Evolutionary conservation across 2,113 vertebrate species (phyloP), one percentile per base, ranked within the genome.

Genomic region (Passerina amoena): DNA sequence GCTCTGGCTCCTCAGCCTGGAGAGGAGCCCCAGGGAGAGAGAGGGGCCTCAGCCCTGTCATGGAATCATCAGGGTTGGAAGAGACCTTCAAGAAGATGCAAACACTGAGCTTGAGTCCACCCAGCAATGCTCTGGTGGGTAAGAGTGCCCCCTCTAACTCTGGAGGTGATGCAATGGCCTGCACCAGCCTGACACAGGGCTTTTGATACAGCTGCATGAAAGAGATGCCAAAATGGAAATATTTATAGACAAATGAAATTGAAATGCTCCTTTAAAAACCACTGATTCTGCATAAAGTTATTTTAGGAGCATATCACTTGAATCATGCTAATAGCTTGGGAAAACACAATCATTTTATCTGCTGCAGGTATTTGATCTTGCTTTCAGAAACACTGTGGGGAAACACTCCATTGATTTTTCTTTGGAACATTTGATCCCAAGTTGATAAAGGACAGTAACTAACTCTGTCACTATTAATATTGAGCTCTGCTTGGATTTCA

Each of bases 381-480:
- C 59, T 79, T 73, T 89, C 51, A 90, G 69, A 84, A 83, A 42
- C 44, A 57, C 47, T 57, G 20, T 68, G 64, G 72, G 86, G 57
- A 86, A 89, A 90, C 76, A 54, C 21, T 63, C 11, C 61, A 70
- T 60, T 94, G 78, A 92, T 94, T 95, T 95, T 76, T n/a, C 1
- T 31, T 82, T 82, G 59, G 75, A 59, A 76, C 35, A 50, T 86
- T 77, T 86, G 87, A 90, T 93, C 82, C 40, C 71, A 90, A 27
- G 44, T 15, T 92, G 85, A 93, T 94, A 88, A 81, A 94, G 82
- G 92, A 82, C n/a, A 75, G 64, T 92, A 94, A 66, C 35, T 93
- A 84, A 60, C 40, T 56, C 27, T 71, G 90, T 33, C 53, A 57
- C 60, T 91, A 19, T 61, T 89, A 71, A 85, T 89, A 76, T 40